Percentiles rank a stretch among this genome's conserved stretches.
phyloP scores from a whole-genome alignment of 1,140 invertebrate genomes.

The Oscheius sp. region DNA sequence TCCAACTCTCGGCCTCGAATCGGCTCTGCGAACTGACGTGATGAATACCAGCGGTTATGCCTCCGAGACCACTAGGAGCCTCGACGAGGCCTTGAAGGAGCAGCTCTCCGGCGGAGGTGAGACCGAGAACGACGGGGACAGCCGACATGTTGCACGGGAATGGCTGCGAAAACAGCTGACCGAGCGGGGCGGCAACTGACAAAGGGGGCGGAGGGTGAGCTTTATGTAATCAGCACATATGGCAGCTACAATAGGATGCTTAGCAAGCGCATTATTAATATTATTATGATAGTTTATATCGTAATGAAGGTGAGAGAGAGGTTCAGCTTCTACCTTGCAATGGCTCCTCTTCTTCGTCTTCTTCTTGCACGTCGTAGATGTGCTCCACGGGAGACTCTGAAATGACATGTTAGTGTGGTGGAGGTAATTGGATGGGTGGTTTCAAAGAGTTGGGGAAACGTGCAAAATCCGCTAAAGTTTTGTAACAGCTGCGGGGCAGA shows the following conservation, averaged over 20 bases:
- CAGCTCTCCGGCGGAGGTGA: constrained; percentile 34
- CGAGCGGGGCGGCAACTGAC: not conserved
- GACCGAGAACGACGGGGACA: constrained; percentile 30
- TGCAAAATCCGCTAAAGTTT: not conserved
- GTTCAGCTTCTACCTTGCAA: not conserved
- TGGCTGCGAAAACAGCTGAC: not conserved
- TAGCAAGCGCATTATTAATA: constrained; percentile 2
- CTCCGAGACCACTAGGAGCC: constrained; percentile 7
- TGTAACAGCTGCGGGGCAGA: not conserved
- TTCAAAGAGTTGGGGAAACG: not conserved
- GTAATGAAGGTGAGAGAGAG: not conserved
- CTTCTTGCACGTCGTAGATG: no score
- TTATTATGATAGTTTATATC: not conserved
- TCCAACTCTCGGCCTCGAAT: constrained; percentile 42
- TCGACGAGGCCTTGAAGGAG: constrained; percentile 31
- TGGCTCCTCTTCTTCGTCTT: not conserved
- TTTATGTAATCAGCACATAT: constrained; percentile 8
- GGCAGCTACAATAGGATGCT: not conserved
- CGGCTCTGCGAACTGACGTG: constrained; percentile 30
- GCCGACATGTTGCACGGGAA: not conserved
- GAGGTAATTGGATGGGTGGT: not conserved
- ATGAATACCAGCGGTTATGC: constrained; percentile 10
- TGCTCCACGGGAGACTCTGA: not conserved
- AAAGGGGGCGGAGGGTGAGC: not conserved
- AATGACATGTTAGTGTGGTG: not conserved